Base-by-base conservation (phyloP, 2,888 invertebrate genomes). In the Drosophila setosimentum region DNA sequence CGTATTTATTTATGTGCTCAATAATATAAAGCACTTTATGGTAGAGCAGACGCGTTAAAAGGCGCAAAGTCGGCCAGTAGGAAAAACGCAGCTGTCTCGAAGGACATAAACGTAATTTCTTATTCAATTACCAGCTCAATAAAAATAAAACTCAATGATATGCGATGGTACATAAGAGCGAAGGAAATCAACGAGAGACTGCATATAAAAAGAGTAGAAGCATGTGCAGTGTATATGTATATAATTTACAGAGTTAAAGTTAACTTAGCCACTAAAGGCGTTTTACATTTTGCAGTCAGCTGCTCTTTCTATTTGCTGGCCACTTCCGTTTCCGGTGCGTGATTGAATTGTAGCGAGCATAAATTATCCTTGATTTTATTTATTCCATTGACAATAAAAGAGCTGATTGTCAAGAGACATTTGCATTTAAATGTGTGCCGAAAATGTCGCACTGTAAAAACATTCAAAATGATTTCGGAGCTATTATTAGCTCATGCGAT, bases 81-180 rank as follows among this genome's bases (percentile, higher is more conserved):
- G 42, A 48, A 35, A 35, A 55, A 37, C 49, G 45, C 54, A 65
- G 62, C 63, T 66, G 54, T 61, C 63, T 61, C 65, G 65, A 71
- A 63, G 78, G 72, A 68, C 81, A 74, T 85, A 85, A 85, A 75
- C 73, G 78, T 80, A 81, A 83, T 85, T 83, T 76, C 82, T 85
- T 83, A 85, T 85, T 87, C 85, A 87, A 85, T 85, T 85, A 85
- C 87, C 83, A 71, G 76, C 76, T 85, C 85, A 85, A 85, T 87
- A 87, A 87, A 85, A 81, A 87, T 82, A 81, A 85, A 85, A 75
- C 79, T 79, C 85, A 81, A 85, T 77, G 87, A 83, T 69, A 81
- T 86, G 77, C 82, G 77, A 69, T 58, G 77, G 74, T 45, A 68
- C 74, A 81, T 77, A 74, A 82, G 82, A 77, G 72, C 72, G 72